These are phyloP conservation scores for Elymnias hypermnestra DNA, from an alignment of 1,140 invertebrate genomes.

Conservation along the genomic window DNA sequence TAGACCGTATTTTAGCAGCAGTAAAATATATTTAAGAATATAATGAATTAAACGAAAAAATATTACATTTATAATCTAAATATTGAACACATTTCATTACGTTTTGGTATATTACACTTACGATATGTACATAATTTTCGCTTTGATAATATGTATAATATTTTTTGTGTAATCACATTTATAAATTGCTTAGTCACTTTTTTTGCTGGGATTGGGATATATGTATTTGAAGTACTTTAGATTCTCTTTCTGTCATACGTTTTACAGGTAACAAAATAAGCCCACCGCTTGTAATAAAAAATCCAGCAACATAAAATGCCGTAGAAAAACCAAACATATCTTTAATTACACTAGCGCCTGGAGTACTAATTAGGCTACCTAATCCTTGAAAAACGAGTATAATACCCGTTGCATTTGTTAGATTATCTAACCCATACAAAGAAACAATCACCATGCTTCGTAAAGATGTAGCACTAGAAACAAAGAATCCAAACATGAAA, in stretches of 20 bases:
- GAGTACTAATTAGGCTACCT: conserved; percentile 58
- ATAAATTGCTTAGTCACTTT: too few relatives aligned
- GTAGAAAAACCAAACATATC: conserved; percentile 41
- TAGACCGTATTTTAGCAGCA: too few relatives aligned
- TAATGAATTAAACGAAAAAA: too few relatives aligned
- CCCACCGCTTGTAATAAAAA: conserved; percentile 42
- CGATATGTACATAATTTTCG: too few relatives aligned
- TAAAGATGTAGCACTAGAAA: conserved; percentile 41
- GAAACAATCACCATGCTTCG: conserved; percentile 52
- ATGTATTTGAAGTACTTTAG: too few relatives aligned
- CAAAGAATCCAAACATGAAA: conserved; percentile 50
- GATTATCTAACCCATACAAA: conserved; percentile 59
- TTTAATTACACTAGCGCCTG: conserved; percentile 46
- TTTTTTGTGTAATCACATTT: too few relatives aligned
- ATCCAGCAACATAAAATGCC: conserved; percentile 51
- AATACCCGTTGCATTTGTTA: conserved; percentile 63
- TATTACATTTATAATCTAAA: too few relatives aligned
- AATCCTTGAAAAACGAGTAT: conserved; percentile 60
- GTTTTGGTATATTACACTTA: too few relatives aligned
- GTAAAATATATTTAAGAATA: too few relatives aligned
- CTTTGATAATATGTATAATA: too few relatives aligned
- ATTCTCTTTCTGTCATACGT: conserved; percentile 13
- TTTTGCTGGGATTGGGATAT: too few relatives aligned
- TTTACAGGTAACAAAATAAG: conserved; percentile 35
- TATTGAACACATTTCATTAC: too few relatives aligned